A percentile compares a stretch with the other conserved stretches of the same genome.
These are phyloP conservation scores for Cecidostiba fungosa DNA, from an alignment of 2,888 invertebrate genomes.

Conservation along the genomic window DNA sequence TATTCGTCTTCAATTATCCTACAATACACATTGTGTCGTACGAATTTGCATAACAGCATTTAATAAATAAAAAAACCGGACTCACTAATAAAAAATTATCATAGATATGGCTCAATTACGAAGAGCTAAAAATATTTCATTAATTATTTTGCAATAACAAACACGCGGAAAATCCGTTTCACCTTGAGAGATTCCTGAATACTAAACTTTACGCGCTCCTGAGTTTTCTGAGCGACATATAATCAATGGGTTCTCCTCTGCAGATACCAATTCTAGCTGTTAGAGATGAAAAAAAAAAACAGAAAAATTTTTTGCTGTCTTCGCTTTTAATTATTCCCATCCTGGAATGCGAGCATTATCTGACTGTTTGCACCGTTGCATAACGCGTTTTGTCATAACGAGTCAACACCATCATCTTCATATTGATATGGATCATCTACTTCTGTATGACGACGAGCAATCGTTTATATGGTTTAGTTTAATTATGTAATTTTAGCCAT, in stretches of 20 bases:
- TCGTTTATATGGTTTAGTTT: too few species aligned
- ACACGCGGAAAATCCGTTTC: slow-evolving; percentile 19
- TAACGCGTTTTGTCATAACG: slow-evolving; percentile 6
- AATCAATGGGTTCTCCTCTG: slow-evolving; percentile 17
- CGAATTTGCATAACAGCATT: background rate
- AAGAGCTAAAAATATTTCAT: slow-evolving; percentile 28
- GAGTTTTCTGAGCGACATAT: slow-evolving; percentile 10
- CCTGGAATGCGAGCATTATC: slow-evolving; percentile 1
- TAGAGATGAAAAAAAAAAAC: slow-evolving; percentile 16
- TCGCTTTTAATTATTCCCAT: background rate
- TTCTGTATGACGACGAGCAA: background rate
- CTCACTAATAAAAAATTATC: background rate
- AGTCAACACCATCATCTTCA: background rate
- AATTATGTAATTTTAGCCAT: too few species aligned
- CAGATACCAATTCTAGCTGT: background rate
- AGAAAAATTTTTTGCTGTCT: slow-evolving; percentile 27
- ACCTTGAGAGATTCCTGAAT: slow-evolving; percentile 50
- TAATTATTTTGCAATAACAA: slow-evolving; percentile 25
- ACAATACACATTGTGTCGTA: background rate
- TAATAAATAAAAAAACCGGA: background rate
- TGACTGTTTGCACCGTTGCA: slow-evolving; percentile 1
- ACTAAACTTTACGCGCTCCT: slow-evolving; percentile 21
- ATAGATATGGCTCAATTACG: background rate
- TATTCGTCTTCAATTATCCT: too few species aligned
- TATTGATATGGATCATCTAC: background rate